These are phyloP conservation scores for human (Homo sapiens) DNA, from an alignment of 2,113 vertebrate genomes.

Conservation along the genomic window GRCh38 chr12:118263001-118263500, in stretches of 20 bases:
- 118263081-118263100: not conserved
- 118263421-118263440: not conserved
- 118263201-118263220: not conserved
- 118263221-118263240: not conserved
- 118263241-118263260: not conserved
- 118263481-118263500: not conserved
- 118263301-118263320: not conserved
- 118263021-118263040: not conserved
- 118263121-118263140: not conserved
- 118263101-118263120: not conserved
- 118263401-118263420: not conserved
- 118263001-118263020: slow-evolving; percentile 5
- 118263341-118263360: not conserved
- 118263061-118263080: not conserved
- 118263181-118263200: not conserved
- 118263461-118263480: not conserved
- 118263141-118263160: not conserved
- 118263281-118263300: not conserved
- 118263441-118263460: not conserved
- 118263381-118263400: not conserved
- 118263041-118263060: not conserved
- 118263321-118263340: not conserved
- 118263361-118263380: not conserved
- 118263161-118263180: not conserved
- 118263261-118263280: not conserved